Percentiles rank a stretch among this genome's conserved stretches.
phyloP scores from a whole-genome alignment of 2,797 vertebrate genomes.

The Microhierax caerulescens region DNA sequence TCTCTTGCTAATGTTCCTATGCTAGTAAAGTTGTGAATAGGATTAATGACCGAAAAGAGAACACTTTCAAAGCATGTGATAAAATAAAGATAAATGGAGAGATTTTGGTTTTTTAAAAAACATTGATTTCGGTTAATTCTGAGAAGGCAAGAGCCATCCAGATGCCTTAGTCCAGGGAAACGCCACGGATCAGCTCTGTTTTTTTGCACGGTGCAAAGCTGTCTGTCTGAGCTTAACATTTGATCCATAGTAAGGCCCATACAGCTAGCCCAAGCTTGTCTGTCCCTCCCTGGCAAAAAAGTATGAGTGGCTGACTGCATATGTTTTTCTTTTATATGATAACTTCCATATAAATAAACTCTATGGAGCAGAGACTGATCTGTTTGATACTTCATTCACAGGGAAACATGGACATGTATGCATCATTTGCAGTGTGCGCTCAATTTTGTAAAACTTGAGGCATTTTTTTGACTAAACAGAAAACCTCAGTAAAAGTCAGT shows the following conservation, averaged over 20 bases:
- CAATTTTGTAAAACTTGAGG: background rate
- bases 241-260: background rate
- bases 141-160: background rate
- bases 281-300: background rate
- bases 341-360: rapidly evolving
- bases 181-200: background rate
- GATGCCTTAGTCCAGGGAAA: background rate
- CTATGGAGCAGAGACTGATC: background rate
- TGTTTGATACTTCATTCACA: rapidly evolving
- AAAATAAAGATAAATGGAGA: background rate
- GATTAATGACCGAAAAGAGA: background rate
- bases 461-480: background rate
- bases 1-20: background rate
- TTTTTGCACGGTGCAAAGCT: background rate
- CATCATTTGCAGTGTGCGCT: rapidly evolving
- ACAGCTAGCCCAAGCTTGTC: background rate
- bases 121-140: background rate
- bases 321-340: background rate
- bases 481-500: background rate
- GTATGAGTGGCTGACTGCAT: background rate
- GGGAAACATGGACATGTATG: background rate
- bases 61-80: rapidly evolving
- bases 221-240: background rate
- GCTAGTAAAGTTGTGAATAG: background rate
- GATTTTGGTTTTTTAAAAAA: background rate